Conservation (phyloP, 2,797 vertebrate species). For the Pitangus sulphuratus region DNA sequence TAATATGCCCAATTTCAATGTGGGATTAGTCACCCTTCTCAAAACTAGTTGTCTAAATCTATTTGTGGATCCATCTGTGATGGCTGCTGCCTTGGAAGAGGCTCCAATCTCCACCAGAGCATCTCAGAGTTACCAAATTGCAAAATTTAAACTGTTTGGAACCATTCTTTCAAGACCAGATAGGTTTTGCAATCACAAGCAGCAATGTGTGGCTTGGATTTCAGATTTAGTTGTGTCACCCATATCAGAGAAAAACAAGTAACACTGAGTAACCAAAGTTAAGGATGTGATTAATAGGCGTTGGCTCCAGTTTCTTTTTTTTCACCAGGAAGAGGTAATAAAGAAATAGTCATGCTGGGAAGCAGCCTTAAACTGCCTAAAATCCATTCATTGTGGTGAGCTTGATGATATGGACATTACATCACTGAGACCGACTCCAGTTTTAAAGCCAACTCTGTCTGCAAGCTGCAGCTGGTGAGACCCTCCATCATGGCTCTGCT, state of each 20-base stretch:
- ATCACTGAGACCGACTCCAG: neutral
- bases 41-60: neutral
- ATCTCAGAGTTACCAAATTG: neutral
- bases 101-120: neutral
- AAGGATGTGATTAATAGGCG: conserved; percentile 49
- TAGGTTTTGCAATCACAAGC: neutral
- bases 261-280: conserved; percentile 43
- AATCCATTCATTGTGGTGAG: conserved; percentile 48
- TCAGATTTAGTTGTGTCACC: conserved; percentile 14
- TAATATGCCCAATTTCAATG: neutral
- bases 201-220: neutral
- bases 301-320: neutral
- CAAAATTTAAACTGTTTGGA: neutral
- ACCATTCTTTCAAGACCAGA: neutral
- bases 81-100: neutral
- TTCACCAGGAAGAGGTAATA: conserved; percentile 20
- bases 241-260: conserved; percentile 23
- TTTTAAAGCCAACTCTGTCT: neutral
- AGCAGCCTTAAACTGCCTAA: conserved; percentile 33
- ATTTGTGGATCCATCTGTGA: neutral
- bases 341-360: conserved; percentile 47
- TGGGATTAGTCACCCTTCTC: neutral
- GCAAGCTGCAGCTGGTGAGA: conserved; percentile 5
- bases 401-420: conserved; percentile 40
- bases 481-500: neutral